Conservation (phyloP, 1,140 invertebrate species). For the Drosophila takahashii region DNA sequence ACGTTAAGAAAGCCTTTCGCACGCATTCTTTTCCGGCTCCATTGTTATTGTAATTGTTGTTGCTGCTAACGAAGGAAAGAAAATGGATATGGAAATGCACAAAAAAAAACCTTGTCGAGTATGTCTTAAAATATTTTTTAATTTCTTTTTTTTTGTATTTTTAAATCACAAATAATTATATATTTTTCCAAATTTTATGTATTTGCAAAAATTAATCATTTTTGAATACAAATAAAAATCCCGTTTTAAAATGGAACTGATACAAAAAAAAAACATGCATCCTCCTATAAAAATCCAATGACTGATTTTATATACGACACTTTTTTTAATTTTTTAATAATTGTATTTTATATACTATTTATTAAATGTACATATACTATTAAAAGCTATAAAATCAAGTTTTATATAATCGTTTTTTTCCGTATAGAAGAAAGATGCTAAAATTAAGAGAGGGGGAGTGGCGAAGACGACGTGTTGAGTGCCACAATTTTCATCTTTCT, state of each 20-base stretch:
- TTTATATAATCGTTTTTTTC: neutral
- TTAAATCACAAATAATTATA: no score
- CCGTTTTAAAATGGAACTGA: no score
- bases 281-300: no score
- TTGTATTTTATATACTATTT: no score
- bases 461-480: constrained; percentile 27
- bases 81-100: neutral
- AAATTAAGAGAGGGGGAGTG: constrained; percentile 4
- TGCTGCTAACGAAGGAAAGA: neutral
- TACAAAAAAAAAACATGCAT: no score
- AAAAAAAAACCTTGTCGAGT: neutral
- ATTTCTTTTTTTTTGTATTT: no score
- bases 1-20: constrained; percentile 13
- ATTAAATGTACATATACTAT: no score
- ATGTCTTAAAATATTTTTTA: no score
- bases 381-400: neutral
- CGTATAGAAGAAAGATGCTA: neutral
- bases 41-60: constrained; percentile 15
- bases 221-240: neutral
- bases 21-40: neutral
- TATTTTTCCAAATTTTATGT: no score
- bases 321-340: no score
- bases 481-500: constrained; percentile 24
- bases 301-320: no score
- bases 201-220: no score